Percentiles rank a stretch among this genome's conserved stretches.
phyloP scores from a whole-genome alignment of 2,888 invertebrate species.

The Eumerus sabulonum region DNA sequence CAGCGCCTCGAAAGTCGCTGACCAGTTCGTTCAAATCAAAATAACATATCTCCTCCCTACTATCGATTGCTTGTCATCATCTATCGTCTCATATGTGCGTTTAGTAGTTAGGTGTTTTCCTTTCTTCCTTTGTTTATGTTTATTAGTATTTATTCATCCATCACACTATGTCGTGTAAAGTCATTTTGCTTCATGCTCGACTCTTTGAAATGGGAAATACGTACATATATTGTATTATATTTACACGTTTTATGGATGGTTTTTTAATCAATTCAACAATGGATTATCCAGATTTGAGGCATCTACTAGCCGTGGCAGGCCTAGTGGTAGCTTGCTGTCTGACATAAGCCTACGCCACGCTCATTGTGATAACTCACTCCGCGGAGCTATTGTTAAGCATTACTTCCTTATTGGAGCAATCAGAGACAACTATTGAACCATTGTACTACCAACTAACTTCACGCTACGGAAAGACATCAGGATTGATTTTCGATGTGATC shows the following conservation, averaged over 20 bases:
- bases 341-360: no score
- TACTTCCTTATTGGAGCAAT: no score
- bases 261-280: no score
- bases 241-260: constrained; percentile 44
- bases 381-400: no score
- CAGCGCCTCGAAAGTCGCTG: constrained; percentile 83
- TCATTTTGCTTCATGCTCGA: constrained; percentile 10
- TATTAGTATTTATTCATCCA: constrained; percentile 59
- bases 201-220: constrained; percentile 13
- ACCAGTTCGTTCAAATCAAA: constrained; percentile 70
- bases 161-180: constrained; percentile 34
- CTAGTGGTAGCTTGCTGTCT: no score
- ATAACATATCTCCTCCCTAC: constrained; percentile 50
- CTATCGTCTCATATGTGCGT: constrained; percentile 25
- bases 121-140: constrained; percentile 45
- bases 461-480: no score
- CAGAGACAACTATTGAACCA: no score
- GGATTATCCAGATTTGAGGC: no score
- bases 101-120: constrained; percentile 39
- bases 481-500: no score
- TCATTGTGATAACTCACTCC: no score
- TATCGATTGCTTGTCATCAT: constrained; percentile 12
- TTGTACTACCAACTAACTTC: no score
- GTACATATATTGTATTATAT: constrained; percentile 62
- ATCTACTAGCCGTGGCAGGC: no score